These are phyloP conservation scores for Papilio dardanus DNA, from an alignment of 1,140 invertebrate genomes.

Conservation along the genomic window DNA sequence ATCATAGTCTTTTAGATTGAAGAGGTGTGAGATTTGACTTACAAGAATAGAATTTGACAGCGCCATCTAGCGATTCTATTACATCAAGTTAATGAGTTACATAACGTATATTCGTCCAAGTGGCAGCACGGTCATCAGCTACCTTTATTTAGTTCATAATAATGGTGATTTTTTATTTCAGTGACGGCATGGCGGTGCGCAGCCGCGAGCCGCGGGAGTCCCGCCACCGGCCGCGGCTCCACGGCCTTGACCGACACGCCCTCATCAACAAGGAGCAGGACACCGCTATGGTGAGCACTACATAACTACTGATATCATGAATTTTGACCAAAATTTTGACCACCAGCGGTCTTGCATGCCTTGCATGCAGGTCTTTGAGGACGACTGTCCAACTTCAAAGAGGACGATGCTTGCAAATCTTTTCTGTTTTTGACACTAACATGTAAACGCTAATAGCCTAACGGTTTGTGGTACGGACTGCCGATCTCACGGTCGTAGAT, in stretches of 20 bases:
- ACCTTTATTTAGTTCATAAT: neutral
- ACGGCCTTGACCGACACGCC: slow-evolving; percentile 64
- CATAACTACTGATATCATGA: neutral
- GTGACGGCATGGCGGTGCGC: slow-evolving; percentile 70
- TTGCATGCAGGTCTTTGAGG: too few species aligned
- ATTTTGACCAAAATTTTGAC: too few species aligned
- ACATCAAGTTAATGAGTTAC: neutral
- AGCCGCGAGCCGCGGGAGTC: slow-evolving; percentile 59
- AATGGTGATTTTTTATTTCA: slow-evolving; percentile 38
- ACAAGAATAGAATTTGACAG: neutral
- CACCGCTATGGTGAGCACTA: slow-evolving; percentile 63
- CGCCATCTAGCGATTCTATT: neutral
- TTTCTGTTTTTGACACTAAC: too few species aligned
- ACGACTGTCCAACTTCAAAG: too few species aligned
- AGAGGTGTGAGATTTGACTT: too few species aligned
- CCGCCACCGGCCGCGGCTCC: slow-evolving; percentile 60
- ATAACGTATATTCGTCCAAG: too few species aligned
- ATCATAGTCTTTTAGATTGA: neutral
- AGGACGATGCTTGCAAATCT: too few species aligned
- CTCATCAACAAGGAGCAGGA: slow-evolving; percentile 77
- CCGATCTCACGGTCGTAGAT: too few species aligned
- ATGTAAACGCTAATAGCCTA: too few species aligned
- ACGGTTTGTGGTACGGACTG: too few species aligned
- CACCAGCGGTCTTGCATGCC: too few species aligned
- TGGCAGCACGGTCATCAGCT: too few species aligned